These are phyloP conservation scores for human (Homo sapiens) DNA, from an alignment of 2,113 vertebrate species.

Conservation along the genomic window DNA sequence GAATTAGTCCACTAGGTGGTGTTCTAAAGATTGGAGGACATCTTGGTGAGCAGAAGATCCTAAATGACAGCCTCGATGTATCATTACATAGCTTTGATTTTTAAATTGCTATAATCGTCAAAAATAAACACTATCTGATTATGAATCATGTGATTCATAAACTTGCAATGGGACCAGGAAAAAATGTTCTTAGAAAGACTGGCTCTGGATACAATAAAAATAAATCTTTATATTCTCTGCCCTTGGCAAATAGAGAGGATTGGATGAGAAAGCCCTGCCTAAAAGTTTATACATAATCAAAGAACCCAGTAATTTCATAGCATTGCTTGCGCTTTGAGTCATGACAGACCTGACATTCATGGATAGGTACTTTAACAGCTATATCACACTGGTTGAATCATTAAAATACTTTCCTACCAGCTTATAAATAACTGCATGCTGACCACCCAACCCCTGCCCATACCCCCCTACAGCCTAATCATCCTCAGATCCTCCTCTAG, in stretches of 20 bases:
- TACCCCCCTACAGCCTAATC: background rate
- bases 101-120: background rate
- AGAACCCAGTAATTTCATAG: background rate
- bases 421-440: background rate
- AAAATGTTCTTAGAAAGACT: background rate
- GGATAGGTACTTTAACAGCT: background rate
- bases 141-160: background rate
- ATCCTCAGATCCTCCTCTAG: background rate
- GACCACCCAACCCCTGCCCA: too few relatives aligned
- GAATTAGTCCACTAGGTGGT: slow-evolving; percentile 19
- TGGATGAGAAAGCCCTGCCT: background rate
- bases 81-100: background rate
- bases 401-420: background rate
- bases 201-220: background rate
- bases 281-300: background rate
- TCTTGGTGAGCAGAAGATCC: background rate
- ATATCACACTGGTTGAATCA: background rate
- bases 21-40: background rate
- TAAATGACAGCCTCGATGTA: background rate
- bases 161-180: background rate
- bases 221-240: background rate
- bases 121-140: background rate
- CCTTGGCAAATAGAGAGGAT: background rate
- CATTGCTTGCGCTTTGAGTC: background rate
- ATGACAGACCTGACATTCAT: background rate